Evolutionary conservation across 2,888 invertebrate genomes (phyloP), one percentile per base, ranked within the genome.

Genomic region (Himalopsyche kuldschensis): DNA sequence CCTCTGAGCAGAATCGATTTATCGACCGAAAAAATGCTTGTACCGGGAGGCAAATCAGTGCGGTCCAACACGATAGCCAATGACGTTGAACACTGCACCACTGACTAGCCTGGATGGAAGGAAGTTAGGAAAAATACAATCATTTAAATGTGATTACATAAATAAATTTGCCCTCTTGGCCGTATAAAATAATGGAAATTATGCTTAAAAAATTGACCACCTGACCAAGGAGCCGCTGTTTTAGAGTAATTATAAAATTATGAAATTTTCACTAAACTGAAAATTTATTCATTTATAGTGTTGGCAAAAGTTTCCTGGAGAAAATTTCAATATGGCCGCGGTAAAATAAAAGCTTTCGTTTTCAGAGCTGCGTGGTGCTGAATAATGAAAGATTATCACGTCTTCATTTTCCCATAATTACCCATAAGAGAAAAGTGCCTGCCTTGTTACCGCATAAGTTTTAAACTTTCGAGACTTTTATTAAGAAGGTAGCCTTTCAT

Each of bases 351-450:
- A 55, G 55, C 55, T 55, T 55, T 55, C 55, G 82, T 82, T 82
- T 63, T 55, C n/a, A 15, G 69, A 79, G 47, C 75, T 3, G 41
- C 41, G 15, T 35, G 41, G 79, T 46, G 47, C 30, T 69, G 82
- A 79, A 82, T 82, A 82, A 82, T 79, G 82, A 79, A 82, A 78
- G 82, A 82, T 82, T 82, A 82, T 82, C 82, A 78, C 82, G 82
- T 82, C 75, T 75, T 82, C 82, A 82, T 55, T 55, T 55, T 55
- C 55, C 55, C 55, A 55, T 83, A 83, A 83, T 83, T 83, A 80
- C 80, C 79, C 82, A 75, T 75, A 32, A 75, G 75, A 75, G 75
- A 75, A 75, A 75, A 75, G 75, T 75, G 31, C 75, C 31, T 11
- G 15, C 75, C n/a, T 30, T 32, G 75, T 31, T 75, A 75, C 32